phyloP scores from a whole-genome alignment of 1,140 invertebrate genomes.

The Drosophila saltans region DNA sequence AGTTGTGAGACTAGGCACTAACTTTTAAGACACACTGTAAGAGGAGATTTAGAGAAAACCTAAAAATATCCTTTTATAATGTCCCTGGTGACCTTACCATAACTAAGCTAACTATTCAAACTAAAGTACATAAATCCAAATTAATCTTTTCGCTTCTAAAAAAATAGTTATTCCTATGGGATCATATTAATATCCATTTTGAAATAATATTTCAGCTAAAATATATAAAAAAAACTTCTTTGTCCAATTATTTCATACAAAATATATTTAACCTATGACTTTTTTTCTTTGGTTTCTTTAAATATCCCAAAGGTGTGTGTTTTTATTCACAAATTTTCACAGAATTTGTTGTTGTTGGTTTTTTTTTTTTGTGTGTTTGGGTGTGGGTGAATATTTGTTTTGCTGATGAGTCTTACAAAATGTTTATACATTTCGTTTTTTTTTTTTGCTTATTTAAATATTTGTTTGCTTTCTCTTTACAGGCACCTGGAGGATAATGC shows the following conservation, averaged over 20 bases:
- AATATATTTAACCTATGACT: background rate
- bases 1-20: too few relatives aligned
- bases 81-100: too few relatives aligned
- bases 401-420: slow-evolving; percentile 11
- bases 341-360: background rate
- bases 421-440: background rate
- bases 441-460: slow-evolving; percentile 7
- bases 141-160: too few relatives aligned
- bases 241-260: background rate
- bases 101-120: too few relatives aligned
- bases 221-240: background rate
- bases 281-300: background rate
- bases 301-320: background rate
- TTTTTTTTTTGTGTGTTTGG: background rate
- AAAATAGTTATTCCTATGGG: too few relatives aligned
- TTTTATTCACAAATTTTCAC: slow-evolving; percentile 11
- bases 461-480: slow-evolving; percentile 38
- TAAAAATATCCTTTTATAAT: too few relatives aligned
- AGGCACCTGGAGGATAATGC: slow-evolving; percentile 32
- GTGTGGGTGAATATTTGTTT: slow-evolving; percentile 13
- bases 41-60: too few relatives aligned
- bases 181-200: too few relatives aligned
- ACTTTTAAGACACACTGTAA: too few relatives aligned
- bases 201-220: too few relatives aligned
- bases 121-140: too few relatives aligned